Evolutionary conservation across 2,113 vertebrate genomes (phyloP), one percentile per base, ranked within the genome.

Genomic region (Pelecanoides urinatrix): DNA sequence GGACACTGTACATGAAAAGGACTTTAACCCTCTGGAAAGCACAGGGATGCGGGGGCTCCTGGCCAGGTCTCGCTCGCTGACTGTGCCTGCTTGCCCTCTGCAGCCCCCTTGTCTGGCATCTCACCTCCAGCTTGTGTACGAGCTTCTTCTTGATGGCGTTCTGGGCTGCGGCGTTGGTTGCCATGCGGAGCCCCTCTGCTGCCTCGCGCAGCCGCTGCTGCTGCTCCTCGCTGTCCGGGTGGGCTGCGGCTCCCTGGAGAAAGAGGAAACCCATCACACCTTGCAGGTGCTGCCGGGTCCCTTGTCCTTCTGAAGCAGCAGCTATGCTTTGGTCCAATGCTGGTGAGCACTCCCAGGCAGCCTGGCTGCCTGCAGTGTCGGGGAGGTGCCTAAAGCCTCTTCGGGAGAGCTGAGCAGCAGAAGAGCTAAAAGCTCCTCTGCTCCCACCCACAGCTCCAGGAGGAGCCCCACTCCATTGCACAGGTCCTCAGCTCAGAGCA

Each of bases 81-180:
- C 47, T 0, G 0, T 16, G 13, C 5, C 42, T 47, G 13, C 32
- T 56, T 53, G 67, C 7, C 18, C 30, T 53, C 59, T 1, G 7
- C 2, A 11, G 30, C 15, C 12, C 30, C 26, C 18, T 83, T 44
- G 30, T 12, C 9, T 2, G 2, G 21, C 6, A 2, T 17, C 95
- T 79, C 58, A 99, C 99, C 99, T 99, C 99, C 68, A 99, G 98
- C 91, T 99, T 99, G 97, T 99, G 99, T 96, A 99, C 98, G 2
- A 99, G 98, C 27, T 99, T 99, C 93, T 99, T 99, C 97, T 99
- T 99, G 97, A 99, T 99, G 76, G 99, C 99, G 3, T 99, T 99
- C 97, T 99, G 99, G 0, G 99, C 99, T 0, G 99, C 99, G 0
- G 98, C 99, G 0, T 99, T 99, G 91, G 99, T 99, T 2, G 99